These are phyloP conservation scores for Yponomeuta evonymella DNA, from an alignment of 2,888 invertebrate genomes.

Conservation along the genomic window DNA sequence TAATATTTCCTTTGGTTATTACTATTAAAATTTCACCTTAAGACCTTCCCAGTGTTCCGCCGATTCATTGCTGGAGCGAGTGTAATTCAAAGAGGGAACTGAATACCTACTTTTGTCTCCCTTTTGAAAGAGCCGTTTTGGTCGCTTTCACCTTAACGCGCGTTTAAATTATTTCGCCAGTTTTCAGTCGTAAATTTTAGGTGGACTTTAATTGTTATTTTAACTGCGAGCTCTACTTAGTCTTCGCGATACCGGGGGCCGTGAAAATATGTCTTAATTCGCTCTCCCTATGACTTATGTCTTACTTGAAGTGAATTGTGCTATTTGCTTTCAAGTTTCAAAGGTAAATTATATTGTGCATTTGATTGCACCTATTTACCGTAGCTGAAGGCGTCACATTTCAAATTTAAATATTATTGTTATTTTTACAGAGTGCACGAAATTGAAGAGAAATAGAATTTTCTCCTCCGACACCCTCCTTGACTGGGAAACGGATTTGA, in stretches of 20 bases:
- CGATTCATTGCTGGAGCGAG: slow-evolving; percentile 47
- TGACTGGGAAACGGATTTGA: slow-evolving; percentile 50
- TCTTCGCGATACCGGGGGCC: slow-evolving; percentile 48
- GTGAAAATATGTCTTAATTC: slow-evolving; percentile 74
- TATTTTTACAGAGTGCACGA: slow-evolving; percentile 69
- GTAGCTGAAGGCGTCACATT: slow-evolving; percentile 38
- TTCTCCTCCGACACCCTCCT: slow-evolving; percentile 48
- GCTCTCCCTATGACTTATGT: slow-evolving; percentile 66
- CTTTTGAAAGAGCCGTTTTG: slow-evolving; percentile 60
- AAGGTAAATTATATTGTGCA: neutral
- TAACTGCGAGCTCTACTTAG: slow-evolving; percentile 73
- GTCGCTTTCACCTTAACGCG: slow-evolving; percentile 52
- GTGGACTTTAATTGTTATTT: slow-evolving; percentile 76
- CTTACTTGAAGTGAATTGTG: neutral
- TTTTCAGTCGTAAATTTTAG: slow-evolving; percentile 73
- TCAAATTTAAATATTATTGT: slow-evolving; percentile 72
- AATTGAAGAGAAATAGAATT: slow-evolving; percentile 74
- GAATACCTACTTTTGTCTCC: slow-evolving; percentile 67
- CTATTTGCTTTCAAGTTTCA: neutral
- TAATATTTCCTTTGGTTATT: slow-evolving; percentile 66
- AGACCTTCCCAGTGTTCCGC: slow-evolving; percentile 45
- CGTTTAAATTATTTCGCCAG: slow-evolving; percentile 71
- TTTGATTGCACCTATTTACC: neutral
- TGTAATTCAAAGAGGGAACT: slow-evolving; percentile 44
- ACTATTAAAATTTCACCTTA: slow-evolving; percentile 71